Base-by-base conservation (phyloP, 2,113 vertebrate genomes). In the Burhinus oedicnemus region DNA sequence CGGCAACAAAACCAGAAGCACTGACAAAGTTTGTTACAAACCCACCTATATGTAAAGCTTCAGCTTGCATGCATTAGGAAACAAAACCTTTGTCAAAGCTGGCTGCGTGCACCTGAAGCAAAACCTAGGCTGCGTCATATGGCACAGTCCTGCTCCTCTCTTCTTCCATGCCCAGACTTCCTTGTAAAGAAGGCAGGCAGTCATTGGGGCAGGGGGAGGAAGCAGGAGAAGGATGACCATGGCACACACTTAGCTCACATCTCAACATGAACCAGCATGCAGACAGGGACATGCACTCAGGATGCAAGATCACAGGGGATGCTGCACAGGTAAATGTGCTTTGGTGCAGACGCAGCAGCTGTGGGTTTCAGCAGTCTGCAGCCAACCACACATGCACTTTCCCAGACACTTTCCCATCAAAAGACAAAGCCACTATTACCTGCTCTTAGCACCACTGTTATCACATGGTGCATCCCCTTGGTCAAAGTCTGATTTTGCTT, bases 291-390 rank as follows among this genome's bases (percentile, higher is more conserved):
- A 0, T 13, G 15, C 8, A 5, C 34, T 61, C 54, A 30, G 34
- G 55, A 61, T 7, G 5, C 26, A 47, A 9, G 40, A n/a, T 2
- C 0, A 0, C 0, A 0, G 60, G 8, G 47, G 69, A 30, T 21
- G 45, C 49, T 52, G 52, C 49, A 29, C 30, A 64, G n/a, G 23
- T 11, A 15, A 16, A 36, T 0, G 29, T 29, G 57, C n/a, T 36
- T 19, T 3, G 19, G 61, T 4, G 2, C 25, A 54, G 15, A 23
- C 4, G 20, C 32, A 80, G 66, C 1, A 0, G 36, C 49, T 60
- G 7, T 2, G 12, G 49, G 12, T 44, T 66, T 61, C 45, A 25
- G 30, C 40, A 49, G n/a, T 27, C 18, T 4, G 3, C 65, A 60
- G 38, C 21, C 30, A 83, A 18, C 26, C 54, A n/a, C 78, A 51